Base-by-base conservation (phyloP, 2,888 invertebrate species). In the Corythucha ciliata region DNA sequence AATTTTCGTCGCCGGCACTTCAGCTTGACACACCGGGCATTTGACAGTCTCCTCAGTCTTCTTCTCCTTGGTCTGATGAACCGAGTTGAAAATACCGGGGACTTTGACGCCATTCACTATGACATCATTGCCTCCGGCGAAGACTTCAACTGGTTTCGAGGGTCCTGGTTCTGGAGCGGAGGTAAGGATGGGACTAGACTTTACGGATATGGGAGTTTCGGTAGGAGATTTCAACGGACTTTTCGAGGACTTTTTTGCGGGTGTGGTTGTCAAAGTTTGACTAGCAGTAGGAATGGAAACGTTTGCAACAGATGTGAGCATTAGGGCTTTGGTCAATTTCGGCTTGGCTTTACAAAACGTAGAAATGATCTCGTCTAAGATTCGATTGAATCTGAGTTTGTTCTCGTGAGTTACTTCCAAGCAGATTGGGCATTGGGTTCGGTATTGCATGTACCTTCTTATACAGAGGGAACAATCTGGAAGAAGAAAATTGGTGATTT, bases 381-480 rank as follows among this genome's bases (percentile, higher is more conserved):
- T 59, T 56, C 72, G 66, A 57, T 74, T 74, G 22, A 67, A 68
- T n/a, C 69, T 64, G 10, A 74, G 63, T 48, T 72, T 70, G 45
- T 68, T 68, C 47, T 73, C 73, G 46, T 67, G 67, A 2, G 68
- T 66, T 56, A 67, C 67, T 58, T 69, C 64, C 52, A 69, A 72
- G 61, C 74, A 74, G 5, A 65, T 62, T 2, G 74, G 74, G 57
- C 74, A 74, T 52, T 70, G 68, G 0, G 68, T 65, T 61, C 72
- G 73, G 56, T 70, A 72, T 54, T 67, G 67, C 54, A 74, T 65
- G 59, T 69, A 73, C 40, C 69, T 70, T 44, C 74, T 65, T 44
- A 74, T 73, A 57, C 74, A 74, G 22, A 73, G 51, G 1, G 74
- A 73, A 59, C 74, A 74, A 64, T 70, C 73, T 73, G 63, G 53